Percentiles rank a stretch among this genome's conserved stretches.
Evolutionary conservation across 2,113 vertebrate species (phyloP).

Genomic region (Barbus barbus): DNA sequence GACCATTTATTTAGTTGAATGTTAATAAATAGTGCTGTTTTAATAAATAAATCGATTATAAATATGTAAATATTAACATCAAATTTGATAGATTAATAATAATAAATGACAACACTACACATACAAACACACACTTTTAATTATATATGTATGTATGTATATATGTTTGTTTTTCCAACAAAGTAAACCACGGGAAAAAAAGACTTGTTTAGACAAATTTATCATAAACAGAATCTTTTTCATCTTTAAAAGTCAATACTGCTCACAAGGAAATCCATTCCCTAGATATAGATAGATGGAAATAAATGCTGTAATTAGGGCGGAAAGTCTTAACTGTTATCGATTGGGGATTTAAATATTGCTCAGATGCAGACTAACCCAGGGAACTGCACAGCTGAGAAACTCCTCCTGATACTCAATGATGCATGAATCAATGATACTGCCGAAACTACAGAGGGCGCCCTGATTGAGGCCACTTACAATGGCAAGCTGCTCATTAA

Average conservation of each 20-base stretch:
- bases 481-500: background rate
- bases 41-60: no score
- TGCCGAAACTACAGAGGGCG: background rate
- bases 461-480: background rate
- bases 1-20: no score
- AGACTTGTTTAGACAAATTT: background rate
- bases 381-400: constrained; percentile 1
- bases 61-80: no score
- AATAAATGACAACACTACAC: no score
- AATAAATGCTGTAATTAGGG: constrained; percentile 6
- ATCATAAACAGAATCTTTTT: background rate
- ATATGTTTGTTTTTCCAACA: no score
- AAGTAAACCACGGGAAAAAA: background rate
- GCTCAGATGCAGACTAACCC: background rate
- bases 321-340: background rate
- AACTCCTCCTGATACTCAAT: background rate
- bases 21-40: no score
- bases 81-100: no score
- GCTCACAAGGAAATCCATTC: constrained; percentile 2
- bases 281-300: constrained; percentile 15
- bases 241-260: background rate
- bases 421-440: constrained; percentile 13
- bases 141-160: no score
- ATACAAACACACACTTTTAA: no score
- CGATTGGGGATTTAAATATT: constrained; percentile 3